Evolutionary conservation across 1,140 invertebrate genomes (phyloP).

Genomic region (Drosophila rhopaloa): DNA sequence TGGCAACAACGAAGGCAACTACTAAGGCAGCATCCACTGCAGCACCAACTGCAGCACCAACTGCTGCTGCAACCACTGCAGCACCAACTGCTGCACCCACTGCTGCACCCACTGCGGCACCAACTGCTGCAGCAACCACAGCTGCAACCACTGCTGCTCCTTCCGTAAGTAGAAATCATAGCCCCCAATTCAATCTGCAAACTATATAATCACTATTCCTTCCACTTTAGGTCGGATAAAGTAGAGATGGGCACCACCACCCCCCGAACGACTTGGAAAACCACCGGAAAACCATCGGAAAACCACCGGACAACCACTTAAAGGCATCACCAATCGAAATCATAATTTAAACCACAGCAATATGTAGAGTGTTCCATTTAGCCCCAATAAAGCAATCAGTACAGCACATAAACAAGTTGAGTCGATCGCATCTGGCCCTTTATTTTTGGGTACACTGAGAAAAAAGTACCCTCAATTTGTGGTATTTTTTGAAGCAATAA

Average conservation of each 20-base stretch:
- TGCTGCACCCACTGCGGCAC: neutral
- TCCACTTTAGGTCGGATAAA: neutral
- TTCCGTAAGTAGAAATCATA: neutral
- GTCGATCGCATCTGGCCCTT: slow-evolving; percentile 32
- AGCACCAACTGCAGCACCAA: neutral
- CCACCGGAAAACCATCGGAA: neutral
- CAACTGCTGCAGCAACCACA: neutral
- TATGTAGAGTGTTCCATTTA: slow-evolving; percentile 40
- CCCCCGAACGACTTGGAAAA: neutral
- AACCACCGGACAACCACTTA: neutral
- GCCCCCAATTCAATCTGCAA: neutral
- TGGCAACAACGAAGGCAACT: neutral
- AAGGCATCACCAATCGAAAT: slow-evolving; percentile 6
- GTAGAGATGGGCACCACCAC: neutral
- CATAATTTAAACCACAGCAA: slow-evolving; percentile 13
- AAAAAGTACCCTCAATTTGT: neutral
- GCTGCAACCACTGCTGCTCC: neutral
- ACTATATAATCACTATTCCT: no score
- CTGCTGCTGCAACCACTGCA: neutral
- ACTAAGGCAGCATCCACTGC: neutral
- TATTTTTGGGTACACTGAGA: neutral
- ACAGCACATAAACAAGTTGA: slow-evolving; percentile 46
- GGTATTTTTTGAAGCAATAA: neutral
- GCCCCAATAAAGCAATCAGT: slow-evolving; percentile 48
- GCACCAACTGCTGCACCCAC: neutral